Evolutionary conservation across 1,140 invertebrate species (phyloP), one percentile per base, ranked within the genome.

Genomic region (Brachionus plicatilis): DNA sequence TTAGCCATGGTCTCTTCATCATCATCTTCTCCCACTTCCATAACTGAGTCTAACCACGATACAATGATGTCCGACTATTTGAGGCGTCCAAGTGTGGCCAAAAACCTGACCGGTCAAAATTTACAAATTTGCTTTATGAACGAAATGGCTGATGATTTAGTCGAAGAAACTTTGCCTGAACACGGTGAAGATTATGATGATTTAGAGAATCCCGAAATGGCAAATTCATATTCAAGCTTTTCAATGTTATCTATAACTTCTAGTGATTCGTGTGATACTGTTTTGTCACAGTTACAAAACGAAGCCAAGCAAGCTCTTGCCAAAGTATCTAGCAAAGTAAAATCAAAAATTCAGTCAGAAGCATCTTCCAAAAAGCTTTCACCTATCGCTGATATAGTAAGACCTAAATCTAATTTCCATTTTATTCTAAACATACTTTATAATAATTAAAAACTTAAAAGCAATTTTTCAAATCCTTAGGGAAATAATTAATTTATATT

Each of bases 51-150:
- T 37, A 66, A 43, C 17, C 37, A 72, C 20, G 53, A 82, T 9
- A 20, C 7, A n/a, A 29, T 82, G 11, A 82, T 68, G n/a, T 82
- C 79, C 9, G 79, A 68, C 41, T 82, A 82, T 27, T 37, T 82
- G 17, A 43, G 53, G 27, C 53, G 53, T 11, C 29, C 82, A 65
- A 80, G 53, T 41, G 50, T 9, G 2, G 14, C 12, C 0, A 83
- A 83, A 27, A 47, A 53, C 47, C 3, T 83, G 8, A 17, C 66
- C 68, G 86, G 94, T 80, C 95, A 94, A 93, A 96, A 96, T 90
- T 92, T 96, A 17, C 95, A 96, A 91, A 95, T 96, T 86, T 95
- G 95, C 91, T 96, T 96, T 89, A 94, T 96, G 94, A 96, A 96
- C 89, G 95, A 97, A 88, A 94, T 94, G 65, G 93, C 93, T 17